These are phyloP conservation scores for Chloroclystis v-ata DNA, from an alignment of 2,888 invertebrate genomes.

Conservation along the genomic window DNA sequence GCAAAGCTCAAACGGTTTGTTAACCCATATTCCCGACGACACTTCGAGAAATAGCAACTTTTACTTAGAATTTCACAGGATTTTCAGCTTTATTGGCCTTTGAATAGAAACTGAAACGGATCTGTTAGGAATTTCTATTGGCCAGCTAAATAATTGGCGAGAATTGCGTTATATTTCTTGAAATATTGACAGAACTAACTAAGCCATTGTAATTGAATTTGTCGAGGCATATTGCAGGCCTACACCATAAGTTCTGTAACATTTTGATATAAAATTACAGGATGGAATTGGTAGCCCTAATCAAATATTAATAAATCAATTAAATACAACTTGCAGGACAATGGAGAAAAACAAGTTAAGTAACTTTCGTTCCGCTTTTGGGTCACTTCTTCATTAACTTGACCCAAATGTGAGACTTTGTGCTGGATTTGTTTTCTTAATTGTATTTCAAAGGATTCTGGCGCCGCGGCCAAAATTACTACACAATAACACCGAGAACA, in stretches of 20 bases:
- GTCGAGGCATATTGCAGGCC: background rate
- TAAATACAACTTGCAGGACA: background rate
- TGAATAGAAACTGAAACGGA: background rate
- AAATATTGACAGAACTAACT: conserved; percentile 2
- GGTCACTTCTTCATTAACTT: conserved; percentile 14
- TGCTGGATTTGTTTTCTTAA: conserved; percentile 10
- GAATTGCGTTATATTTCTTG: conserved; percentile 3
- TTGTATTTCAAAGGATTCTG: conserved; percentile 12
- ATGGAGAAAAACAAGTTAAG: background rate
- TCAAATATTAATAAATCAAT: no score
- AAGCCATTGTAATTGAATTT: background rate
- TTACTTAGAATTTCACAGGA: background rate
- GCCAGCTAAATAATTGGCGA: conserved; percentile 1
- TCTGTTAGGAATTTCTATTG: background rate
- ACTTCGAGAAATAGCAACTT: conserved; percentile 21
- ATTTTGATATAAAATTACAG: no score
- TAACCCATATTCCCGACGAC: conserved; percentile 23
- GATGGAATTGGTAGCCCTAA: no score
- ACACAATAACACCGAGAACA: no score
- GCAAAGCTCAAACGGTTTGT: conserved; percentile 27
- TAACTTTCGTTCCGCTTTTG: background rate
- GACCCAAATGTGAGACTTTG: conserved; percentile 9
- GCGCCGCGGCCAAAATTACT: conserved; percentile 11
- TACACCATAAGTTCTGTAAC: background rate
- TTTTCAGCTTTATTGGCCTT: background rate